These are phyloP conservation scores for Gymnoscopelus braueri DNA, from an alignment of 2,797 vertebrate species.

Conservation along the genomic window DNA sequence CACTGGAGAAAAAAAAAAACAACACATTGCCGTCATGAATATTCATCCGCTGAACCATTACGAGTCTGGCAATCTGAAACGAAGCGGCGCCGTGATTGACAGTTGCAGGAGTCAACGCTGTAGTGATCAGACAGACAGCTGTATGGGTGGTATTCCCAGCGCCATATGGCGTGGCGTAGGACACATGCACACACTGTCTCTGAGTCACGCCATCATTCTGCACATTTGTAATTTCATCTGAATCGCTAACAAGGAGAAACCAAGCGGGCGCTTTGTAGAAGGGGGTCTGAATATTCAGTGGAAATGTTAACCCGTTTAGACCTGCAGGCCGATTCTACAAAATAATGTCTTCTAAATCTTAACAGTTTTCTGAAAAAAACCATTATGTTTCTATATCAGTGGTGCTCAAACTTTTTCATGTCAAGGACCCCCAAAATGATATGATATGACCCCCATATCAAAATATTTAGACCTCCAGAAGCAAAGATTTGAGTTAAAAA, in stretches of 20 bases:
- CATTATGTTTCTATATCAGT: no score
- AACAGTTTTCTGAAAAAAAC: no score
- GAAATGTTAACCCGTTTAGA: constrained; percentile 56
- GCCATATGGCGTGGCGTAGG: constrained; percentile 69
- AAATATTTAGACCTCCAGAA: no score
- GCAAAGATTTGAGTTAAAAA: no score
- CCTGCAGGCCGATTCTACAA: no score
- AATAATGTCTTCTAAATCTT: no score
- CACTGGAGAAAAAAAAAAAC: constrained; percentile 15
- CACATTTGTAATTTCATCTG: constrained; percentile 69
- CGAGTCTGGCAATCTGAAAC: constrained; percentile 35
- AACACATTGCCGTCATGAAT: constrained; percentile 51
- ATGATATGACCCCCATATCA: no score
- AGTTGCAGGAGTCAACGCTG: constrained; percentile 44
- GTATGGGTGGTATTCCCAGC: constrained; percentile 60
- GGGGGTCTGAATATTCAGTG: constrained; percentile 68
- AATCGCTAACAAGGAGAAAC: constrained; percentile 66
- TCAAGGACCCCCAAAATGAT: no score
- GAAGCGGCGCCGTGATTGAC: constrained; percentile 61
- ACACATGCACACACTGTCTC: constrained; percentile 49
- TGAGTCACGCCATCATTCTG: constrained; percentile 47
- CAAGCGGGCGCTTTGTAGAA: constrained; percentile 38
- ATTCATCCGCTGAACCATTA: constrained; percentile 58
- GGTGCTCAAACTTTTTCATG: no score
- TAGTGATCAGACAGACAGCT: constrained; percentile 62